Percentiles rank a stretch among this genome's conserved stretches.
These are phyloP conservation scores for Cacoxenus indagator DNA, from an alignment of 2,888 invertebrate genomes.

Conservation along the genomic window DNA sequence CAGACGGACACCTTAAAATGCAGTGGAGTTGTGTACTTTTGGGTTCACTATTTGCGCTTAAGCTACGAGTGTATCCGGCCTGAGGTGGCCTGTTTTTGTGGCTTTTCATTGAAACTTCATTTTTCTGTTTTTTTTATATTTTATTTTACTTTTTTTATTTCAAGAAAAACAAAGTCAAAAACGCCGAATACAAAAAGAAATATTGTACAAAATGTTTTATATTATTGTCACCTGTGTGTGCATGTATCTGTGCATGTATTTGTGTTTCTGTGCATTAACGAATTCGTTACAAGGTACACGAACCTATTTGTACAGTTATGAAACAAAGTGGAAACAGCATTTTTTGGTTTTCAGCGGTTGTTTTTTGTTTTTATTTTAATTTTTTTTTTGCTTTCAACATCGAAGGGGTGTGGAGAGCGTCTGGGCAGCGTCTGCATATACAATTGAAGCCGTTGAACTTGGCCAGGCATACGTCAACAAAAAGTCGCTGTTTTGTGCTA, in stretches of 20 bases:
- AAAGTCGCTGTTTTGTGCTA: too few species aligned
- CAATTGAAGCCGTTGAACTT: too few species aligned
- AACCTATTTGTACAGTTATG: slow-evolving; percentile 60
- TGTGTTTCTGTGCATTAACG: slow-evolving; percentile 50
- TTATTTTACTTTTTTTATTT: slow-evolving; percentile 3
- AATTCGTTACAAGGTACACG: slow-evolving; percentile 63
- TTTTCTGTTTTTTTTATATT: slow-evolving; percentile 2
- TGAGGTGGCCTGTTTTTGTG: slow-evolving; percentile 55
- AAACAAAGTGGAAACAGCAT: slow-evolving; percentile 26
- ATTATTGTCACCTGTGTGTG: slow-evolving; percentile 5
- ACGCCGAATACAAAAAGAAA: slow-evolving; percentile 23
- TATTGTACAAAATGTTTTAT: background rate
- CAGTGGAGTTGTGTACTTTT: background rate
- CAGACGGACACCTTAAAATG: background rate
- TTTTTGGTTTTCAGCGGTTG: background rate
- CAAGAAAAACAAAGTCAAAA: slow-evolving; percentile 48
- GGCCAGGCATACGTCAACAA: too few species aligned
- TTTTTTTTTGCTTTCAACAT: too few species aligned
- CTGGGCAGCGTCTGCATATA: too few species aligned
- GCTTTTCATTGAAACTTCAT: slow-evolving; percentile 57
- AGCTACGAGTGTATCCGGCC: slow-evolving; percentile 49
- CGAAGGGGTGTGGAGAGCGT: too few species aligned
- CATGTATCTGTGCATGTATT: slow-evolving; percentile 24
- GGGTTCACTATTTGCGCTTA: background rate
- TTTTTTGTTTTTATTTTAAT: too few species aligned